Base-by-base conservation (phyloP, 2,113 vertebrate species). In the Aythya baeri region DNA sequence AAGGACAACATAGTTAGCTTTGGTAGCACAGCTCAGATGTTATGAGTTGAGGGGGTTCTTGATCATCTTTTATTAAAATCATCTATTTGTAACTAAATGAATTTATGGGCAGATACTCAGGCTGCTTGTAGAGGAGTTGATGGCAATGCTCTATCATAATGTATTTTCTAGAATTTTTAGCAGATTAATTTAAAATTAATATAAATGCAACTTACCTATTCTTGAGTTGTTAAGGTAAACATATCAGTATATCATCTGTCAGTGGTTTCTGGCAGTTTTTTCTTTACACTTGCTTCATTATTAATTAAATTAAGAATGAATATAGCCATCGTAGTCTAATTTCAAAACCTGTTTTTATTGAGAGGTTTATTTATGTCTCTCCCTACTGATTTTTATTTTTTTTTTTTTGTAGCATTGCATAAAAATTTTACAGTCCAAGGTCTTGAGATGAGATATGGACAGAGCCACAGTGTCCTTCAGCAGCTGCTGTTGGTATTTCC, bases 161-260 rank as follows among this genome's bases (percentile, higher is more conserved):
- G 18, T 65, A 23, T 86, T 89, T 89, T 92, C 54, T 25, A 89
- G 84, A 86, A 26, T 82, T 92, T 83, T 83, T 82, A 49, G 21
- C 8, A 44, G 55, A 23, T 44, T 84, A 58, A 52, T 83, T 80
- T 63, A 73, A 77, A 55, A 29, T 54, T 75, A 68, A 43, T 80
- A 76, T 44, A 73, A 71, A 63, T 87, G 21, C 18, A 73, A 5
- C 11, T 92, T 43, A 41, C 1, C 6, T 31, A 2, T 50, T 81
- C 6, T 66, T 78, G 8, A 17, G 8, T 77, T 62, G 29, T 82
- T 91, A 88, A 41, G 34, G 11, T 38, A 31, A 34, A 63, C 12
- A 3, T 65, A 65, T 22, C 22, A 34, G 41, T 41, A 41, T 41
- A 41, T 41, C 12, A 52, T 46, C 36, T 68, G 7, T 62, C 75